Percentiles rank a stretch among this genome's conserved stretches.
Evolutionary conservation across 2,888 invertebrate genomes (phyloP).

Genomic region (Hermaeophaga mercurialis): DNA sequence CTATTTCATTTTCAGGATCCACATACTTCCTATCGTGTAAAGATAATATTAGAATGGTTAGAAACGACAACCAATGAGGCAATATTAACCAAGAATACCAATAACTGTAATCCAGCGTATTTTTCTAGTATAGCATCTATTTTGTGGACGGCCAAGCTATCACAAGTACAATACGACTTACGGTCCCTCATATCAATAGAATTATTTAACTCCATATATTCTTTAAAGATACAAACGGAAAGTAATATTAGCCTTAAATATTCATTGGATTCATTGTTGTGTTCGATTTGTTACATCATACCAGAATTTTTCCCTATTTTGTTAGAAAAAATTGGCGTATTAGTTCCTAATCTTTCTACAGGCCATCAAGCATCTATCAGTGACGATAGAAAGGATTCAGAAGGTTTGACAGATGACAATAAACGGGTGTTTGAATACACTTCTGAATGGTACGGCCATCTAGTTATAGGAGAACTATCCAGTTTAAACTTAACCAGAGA

Average conservation of each 20-base stretch:
- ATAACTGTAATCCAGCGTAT: constrained; percentile 61
- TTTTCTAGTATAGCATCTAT: constrained; percentile 83
- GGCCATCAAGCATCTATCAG: constrained; percentile 63
- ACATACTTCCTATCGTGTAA: constrained; percentile 66
- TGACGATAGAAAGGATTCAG: constrained; percentile 63
- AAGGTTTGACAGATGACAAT: constrained; percentile 73
- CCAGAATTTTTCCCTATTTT: constrained; percentile 77
- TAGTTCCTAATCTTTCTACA: constrained; percentile 60
- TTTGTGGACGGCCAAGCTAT: constrained; percentile 73
- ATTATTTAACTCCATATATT: constrained; percentile 76
- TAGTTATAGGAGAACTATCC: constrained; percentile 63
- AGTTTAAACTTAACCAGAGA: constrained; percentile 65
- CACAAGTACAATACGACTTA: constrained; percentile 67
- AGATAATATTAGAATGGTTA: constrained; percentile 77
- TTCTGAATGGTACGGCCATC: constrained; percentile 64
- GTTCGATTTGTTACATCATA: constrained; percentile 83
- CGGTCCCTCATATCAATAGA: constrained; percentile 72
- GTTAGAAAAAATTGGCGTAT: constrained; percentile 73
- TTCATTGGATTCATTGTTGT: constrained; percentile 83
- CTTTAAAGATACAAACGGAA: constrained; percentile 75
- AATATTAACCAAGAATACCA: constrained; percentile 51
- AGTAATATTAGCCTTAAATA: constrained; percentile 77
- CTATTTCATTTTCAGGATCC: constrained; percentile 55
- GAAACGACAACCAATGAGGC: constrained; percentile 63
- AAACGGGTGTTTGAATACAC: constrained; percentile 61